Percentiles rank a stretch among this genome's conserved stretches.
Evolutionary conservation across 2,888 invertebrate species (phyloP).

Genomic region (Allacma fusca): DNA sequence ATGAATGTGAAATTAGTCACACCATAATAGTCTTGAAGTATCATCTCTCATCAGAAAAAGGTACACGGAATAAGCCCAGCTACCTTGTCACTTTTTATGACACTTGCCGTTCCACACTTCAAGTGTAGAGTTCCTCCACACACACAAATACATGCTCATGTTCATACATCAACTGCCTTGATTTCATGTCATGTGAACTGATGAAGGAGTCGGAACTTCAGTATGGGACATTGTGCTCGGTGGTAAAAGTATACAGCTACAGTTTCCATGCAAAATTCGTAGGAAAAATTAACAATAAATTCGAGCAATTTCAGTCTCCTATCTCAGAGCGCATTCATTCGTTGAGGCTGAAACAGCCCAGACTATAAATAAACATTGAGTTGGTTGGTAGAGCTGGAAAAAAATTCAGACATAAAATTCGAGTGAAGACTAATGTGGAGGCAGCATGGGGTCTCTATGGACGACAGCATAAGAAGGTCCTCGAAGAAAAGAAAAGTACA

Average conservation of each 20-base stretch:
- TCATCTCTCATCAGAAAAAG: neutral
- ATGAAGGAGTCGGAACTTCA: neutral
- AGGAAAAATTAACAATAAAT: conserved; percentile 42
- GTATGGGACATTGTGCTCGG: neutral
- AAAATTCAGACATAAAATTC: conserved; percentile 56
- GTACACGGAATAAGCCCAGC: neutral
- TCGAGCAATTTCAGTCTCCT: conserved; percentile 40
- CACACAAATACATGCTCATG: neutral
- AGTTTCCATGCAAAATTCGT: neutral
- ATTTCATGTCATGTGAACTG: neutral
- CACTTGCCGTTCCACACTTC: conserved; percentile 4
- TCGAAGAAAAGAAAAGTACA: conserved; percentile 22
- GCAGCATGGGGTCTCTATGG: conserved; percentile 49
- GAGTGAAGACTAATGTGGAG: conserved; percentile 51
- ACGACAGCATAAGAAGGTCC: conserved; percentile 23
- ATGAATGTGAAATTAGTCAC: neutral
- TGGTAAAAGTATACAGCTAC: no score
- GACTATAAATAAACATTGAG: conserved; percentile 47
- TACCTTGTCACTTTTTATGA: conserved; percentile 11
- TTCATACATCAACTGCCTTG: neutral
- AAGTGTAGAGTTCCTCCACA: neutral
- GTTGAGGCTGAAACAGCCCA: conserved; percentile 3
- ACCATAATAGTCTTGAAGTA: neutral
- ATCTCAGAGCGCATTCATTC: neutral
- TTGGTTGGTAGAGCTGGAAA: conserved; percentile 28